These are phyloP conservation scores for Romanogobio albipinnatus DNA, from an alignment of 2,113 vertebrate species.

Conservation along the genomic window DNA sequence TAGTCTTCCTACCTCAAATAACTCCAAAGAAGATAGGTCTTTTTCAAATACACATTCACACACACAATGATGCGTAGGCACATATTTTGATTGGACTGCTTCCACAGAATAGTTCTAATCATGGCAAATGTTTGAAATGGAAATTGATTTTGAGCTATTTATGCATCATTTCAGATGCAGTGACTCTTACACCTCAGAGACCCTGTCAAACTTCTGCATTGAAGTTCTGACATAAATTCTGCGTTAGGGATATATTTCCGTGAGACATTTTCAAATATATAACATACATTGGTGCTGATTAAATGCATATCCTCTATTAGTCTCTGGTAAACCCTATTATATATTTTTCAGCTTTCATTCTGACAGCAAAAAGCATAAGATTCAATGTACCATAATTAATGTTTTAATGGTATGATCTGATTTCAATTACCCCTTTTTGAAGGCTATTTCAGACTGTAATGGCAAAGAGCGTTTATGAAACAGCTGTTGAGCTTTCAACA, in stretches of 20 bases:
- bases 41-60: conserved; percentile 6
- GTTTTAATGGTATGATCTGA: conserved; percentile 15
- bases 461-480: conserved; percentile 17
- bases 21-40: background rate
- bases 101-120: conserved; percentile 38
- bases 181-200: conserved; percentile 28
- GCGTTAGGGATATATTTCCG: background rate
- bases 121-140: conserved; percentile 47
- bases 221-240: background rate
- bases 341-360: background rate
- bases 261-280: conserved; percentile 1
- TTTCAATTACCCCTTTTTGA: conserved; percentile 28
- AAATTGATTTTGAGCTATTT: conserved; percentile 46
- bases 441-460: conserved; percentile 17
- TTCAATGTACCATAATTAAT: conserved; percentile 31
- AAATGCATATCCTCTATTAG: background rate
- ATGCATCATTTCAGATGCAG: conserved; percentile 33
- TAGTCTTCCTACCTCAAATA: conserved; percentile 47
- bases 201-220: conserved; percentile 25
- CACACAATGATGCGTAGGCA: background rate
- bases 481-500: background rate
- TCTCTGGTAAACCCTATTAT: background rate
- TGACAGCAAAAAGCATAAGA: background rate
- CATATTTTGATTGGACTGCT: conserved; percentile 36
- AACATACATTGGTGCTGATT: background rate